These are phyloP conservation scores for Momotus momota DNA, from an alignment of 2,797 vertebrate species.

Conservation along the genomic window DNA sequence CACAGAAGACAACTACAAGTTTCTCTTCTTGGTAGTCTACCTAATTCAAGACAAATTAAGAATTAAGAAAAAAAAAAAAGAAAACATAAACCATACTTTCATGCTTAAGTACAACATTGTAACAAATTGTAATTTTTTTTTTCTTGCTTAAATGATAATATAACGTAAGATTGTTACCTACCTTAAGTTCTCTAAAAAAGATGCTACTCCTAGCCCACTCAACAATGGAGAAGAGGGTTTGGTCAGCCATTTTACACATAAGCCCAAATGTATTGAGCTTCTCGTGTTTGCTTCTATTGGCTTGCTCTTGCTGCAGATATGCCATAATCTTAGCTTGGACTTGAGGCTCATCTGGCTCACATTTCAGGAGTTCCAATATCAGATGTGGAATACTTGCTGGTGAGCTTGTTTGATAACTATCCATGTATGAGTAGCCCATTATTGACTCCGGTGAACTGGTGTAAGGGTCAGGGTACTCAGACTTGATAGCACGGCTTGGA, in stretches of 20 bases:
- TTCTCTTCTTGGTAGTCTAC: neutral
- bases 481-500: conserved; percentile 97
- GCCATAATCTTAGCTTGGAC: conserved; percentile 95
- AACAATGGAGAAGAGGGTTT: conserved; percentile 98
- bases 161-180: conserved; percentile 70
- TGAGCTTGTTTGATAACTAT: conserved; percentile 90
- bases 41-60: neutral
- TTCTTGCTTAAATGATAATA: neutral
- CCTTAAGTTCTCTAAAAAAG: conserved; percentile 99
- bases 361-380: conserved; percentile 96
- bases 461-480: conserved; percentile 97
- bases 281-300: conserved; percentile 92
- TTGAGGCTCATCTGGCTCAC: conserved; percentile 96
- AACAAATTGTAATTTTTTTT: neutral
- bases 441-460: conserved; percentile 96
- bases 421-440: conserved; percentile 95
- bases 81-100: neutral
- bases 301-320: conserved; percentile 96
- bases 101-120: neutral
- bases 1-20: neutral
- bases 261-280: conserved; percentile 98
- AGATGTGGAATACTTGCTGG: conserved; percentile 95
- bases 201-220: conserved; percentile 99
- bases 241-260: conserved; percentile 99
- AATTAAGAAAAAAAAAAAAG: neutral